These are phyloP conservation scores for Temnothorax nylanderi DNA, from an alignment of 1,140 invertebrate genomes.

Conservation along the genomic window DNA sequence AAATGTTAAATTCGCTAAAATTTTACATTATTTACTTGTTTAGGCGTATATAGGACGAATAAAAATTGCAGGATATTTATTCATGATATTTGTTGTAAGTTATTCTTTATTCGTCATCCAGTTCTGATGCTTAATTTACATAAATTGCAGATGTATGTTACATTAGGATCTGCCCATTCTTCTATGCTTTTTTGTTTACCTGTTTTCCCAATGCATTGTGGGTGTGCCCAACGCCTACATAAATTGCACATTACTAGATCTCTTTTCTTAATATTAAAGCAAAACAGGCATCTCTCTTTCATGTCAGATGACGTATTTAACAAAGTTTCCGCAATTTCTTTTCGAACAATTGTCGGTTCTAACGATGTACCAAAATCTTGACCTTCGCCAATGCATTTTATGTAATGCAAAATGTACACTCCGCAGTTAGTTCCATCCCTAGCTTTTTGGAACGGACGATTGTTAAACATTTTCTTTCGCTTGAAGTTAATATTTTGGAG, in stretches of 20 bases:
- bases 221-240: slow-evolving; percentile 15
- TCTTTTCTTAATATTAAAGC: not conserved
- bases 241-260: slow-evolving; percentile 27
- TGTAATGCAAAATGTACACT: slow-evolving; percentile 32
- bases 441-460: slow-evolving; percentile 31
- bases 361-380: slow-evolving; percentile 13
- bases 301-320: not conserved
- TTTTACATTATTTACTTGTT: too few relatives aligned
- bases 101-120: slow-evolving; percentile 1
- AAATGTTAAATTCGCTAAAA: too few relatives aligned
- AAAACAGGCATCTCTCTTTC: not conserved
- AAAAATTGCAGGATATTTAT: not conserved
- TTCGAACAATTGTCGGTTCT: slow-evolving; percentile 1
- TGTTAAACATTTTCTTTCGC: slow-evolving; percentile 1
- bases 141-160: slow-evolving; percentile 13
- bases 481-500: not conserved
- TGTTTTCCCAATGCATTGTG: not conserved
- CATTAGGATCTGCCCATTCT: slow-evolving; percentile 9
- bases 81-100: not conserved
- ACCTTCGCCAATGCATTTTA: slow-evolving; percentile 19
- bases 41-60: too few relatives aligned
- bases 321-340: not conserved
- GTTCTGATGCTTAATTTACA: slow-evolving; percentile 79
- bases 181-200: not conserved
- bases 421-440: slow-evolving; percentile 34